A percentile compares a stretch with the other conserved stretches of the same genome.
phyloP scores from a whole-genome alignment of 2,113 vertebrate species.

The Serinus canaria region DNA sequence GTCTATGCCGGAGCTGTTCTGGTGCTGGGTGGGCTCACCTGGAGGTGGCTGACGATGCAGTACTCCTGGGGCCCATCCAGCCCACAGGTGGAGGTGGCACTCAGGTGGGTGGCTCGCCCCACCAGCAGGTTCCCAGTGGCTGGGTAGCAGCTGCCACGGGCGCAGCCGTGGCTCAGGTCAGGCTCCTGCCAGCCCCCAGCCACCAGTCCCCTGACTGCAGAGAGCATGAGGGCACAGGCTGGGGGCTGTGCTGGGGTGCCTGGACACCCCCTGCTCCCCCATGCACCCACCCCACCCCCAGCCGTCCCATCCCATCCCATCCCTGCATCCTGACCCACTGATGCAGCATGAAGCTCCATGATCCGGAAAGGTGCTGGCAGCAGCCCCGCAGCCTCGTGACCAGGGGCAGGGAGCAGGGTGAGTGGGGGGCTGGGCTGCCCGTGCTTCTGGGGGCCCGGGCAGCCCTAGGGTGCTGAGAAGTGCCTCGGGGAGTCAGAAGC shows the following conservation, averaged over 20 bases:
- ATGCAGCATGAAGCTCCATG: conserved; percentile 22
- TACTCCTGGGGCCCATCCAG: conserved; percentile 71
- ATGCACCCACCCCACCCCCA: neutral
- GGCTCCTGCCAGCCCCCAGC: conserved; percentile 70
- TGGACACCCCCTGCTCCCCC: accelerated
- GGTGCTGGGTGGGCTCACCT: neutral
- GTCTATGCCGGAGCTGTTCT: accelerated
- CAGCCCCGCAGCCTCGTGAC: neutral
- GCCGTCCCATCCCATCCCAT: neutral
- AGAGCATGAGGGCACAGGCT: neutral
- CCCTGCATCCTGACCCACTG: neutral
- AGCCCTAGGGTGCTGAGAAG: neutral
- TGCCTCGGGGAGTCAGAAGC: neutral
- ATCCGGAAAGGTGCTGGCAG: conserved; percentile 50
- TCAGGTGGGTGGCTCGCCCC: conserved; percentile 75
- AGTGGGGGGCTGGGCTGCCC: neutral
- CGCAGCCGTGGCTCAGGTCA: conserved; percentile 76
- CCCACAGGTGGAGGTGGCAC: conserved; percentile 82
- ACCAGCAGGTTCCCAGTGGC: conserved; percentile 53
- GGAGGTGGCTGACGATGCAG: conserved; percentile 86
- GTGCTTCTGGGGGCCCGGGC: neutral
- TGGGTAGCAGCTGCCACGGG: conserved; percentile 79
- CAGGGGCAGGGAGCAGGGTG: neutral
- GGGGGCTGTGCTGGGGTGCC: accelerated
- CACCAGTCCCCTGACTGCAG: neutral